Evolutionary conservation across 1,140 invertebrate genomes (phyloP).

Genomic region (Melitaea cinxia): DNA sequence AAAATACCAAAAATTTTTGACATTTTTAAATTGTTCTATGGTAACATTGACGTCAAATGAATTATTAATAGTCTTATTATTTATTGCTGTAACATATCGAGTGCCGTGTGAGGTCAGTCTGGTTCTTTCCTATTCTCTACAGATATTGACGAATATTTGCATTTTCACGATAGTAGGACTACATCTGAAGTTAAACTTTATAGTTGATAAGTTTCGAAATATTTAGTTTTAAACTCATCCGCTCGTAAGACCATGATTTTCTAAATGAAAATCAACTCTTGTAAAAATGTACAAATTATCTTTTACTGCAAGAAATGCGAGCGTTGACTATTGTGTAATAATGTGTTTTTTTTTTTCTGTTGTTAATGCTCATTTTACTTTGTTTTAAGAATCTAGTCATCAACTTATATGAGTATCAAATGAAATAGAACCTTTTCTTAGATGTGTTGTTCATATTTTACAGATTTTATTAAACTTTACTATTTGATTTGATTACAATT

Average conservation of each 20-base stretch:
- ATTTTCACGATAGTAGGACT: conserved; percentile 57
- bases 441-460: conserved; percentile 31
- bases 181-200: conserved; percentile 65
- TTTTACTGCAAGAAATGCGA: conserved; percentile 30
- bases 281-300: conserved; percentile 37
- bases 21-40: too few species aligned
- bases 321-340: conserved; percentile 31
- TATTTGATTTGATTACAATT: conserved; percentile 15
- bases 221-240: conserved; percentile 51
- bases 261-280: background rate
- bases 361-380: conserved; percentile 79
- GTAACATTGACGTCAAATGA: too few species aligned
- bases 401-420: conserved; percentile 71
- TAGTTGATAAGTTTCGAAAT: conserved; percentile 64
- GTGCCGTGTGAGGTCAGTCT: conserved; percentile 1
- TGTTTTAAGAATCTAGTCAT: conserved; percentile 80
- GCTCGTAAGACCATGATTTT: conserved; percentile 40
- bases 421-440: conserved; percentile 45
- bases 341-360: conserved; percentile 63
- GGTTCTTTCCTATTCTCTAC: conserved; percentile 45
- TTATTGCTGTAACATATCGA: background rate
- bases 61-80: conserved; percentile 24
- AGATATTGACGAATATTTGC: conserved; percentile 53
- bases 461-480: conserved; percentile 34
- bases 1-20: background rate